Percentiles rank a stretch among this genome's conserved stretches.
Conservation (phyloP, 2,797 vertebrate genomes). For the Prionace glauca region DNA sequence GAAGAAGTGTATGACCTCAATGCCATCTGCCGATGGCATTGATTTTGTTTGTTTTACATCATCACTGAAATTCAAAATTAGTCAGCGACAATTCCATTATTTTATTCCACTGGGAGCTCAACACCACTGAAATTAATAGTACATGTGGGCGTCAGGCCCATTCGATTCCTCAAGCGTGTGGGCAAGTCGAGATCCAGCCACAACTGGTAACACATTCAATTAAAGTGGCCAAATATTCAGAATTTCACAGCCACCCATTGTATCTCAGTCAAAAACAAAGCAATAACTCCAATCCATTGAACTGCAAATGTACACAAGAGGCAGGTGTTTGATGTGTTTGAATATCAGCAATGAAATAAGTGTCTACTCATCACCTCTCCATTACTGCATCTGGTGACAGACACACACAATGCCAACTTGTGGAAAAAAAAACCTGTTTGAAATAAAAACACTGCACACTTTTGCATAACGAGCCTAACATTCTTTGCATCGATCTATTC, state of each 20-base stretch:
- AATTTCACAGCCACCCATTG: not conserved
- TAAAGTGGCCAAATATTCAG: not conserved
- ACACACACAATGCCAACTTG: not conserved
- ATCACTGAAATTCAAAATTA: not conserved
- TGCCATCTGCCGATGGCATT: too few relatives aligned
- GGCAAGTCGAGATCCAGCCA: not conserved
- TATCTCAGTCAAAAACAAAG: not conserved
- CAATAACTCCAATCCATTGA: not conserved
- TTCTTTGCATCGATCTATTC: not conserved
- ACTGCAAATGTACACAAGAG: conserved; percentile 16
- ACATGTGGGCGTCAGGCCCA: not conserved
- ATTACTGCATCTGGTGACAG: conserved; percentile 15
- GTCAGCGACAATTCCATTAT: not conserved
- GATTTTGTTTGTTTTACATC: not conserved
- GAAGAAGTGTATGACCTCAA: not conserved
- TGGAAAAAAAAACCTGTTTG: too few relatives aligned
- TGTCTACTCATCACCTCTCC: conserved; percentile 12
- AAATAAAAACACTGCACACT: not conserved
- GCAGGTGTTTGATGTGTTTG: conserved; percentile 25
- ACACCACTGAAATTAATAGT: not conserved
- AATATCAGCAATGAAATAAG: not conserved
- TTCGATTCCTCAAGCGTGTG: not conserved
- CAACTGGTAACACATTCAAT: not conserved
- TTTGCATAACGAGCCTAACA: not conserved
- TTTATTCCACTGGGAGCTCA: not conserved